These are phyloP conservation scores for Mayetiola destructor DNA, from an alignment of 2,888 invertebrate species.

Conservation along the genomic window DNA sequence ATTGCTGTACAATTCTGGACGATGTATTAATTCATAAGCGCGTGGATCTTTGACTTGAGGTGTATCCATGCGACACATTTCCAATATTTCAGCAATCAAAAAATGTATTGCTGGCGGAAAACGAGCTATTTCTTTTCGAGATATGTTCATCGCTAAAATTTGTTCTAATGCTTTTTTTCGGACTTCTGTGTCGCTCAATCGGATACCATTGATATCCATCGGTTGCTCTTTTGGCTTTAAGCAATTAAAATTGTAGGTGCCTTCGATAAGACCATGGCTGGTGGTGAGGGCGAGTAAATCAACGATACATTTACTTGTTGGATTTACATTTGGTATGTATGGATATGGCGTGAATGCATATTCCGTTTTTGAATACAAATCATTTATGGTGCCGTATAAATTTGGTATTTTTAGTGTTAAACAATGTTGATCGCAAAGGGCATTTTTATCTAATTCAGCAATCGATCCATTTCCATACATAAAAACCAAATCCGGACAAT, in stretches of 20 bases:
- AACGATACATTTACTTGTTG: conserved; percentile 54
- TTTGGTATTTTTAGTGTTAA: conserved; percentile 49
- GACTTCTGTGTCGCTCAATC: conserved; percentile 22
- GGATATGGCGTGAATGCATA: conserved; percentile 43
- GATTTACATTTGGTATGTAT: conserved; percentile 58
- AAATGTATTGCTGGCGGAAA: conserved; percentile 53
- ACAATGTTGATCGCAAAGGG: conserved; percentile 44
- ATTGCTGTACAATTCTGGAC: conserved; percentile 48
- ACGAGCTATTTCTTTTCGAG: conserved; percentile 46
- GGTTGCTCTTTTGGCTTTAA: neutral
- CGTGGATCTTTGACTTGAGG: conserved; percentile 54
- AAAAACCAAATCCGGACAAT: conserved; percentile 56
- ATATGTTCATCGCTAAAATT: conserved; percentile 31
- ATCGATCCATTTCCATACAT: conserved; percentile 24
- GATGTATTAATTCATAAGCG: conserved; percentile 52
- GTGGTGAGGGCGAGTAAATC: conserved; percentile 30
- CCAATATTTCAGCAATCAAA: conserved; percentile 51
- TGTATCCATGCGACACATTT: conserved; percentile 52
- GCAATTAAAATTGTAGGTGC: conserved; percentile 23
- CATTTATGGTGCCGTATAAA: conserved; percentile 55
- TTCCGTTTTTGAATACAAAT: conserved; percentile 43
- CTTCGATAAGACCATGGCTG: neutral
- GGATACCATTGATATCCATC: conserved; percentile 26
- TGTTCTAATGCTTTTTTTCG: conserved; percentile 1
- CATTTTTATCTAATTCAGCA: conserved; percentile 41